Base-by-base conservation (phyloP, 2,888 invertebrate species). In the Megastigmus dorsalis region DNA sequence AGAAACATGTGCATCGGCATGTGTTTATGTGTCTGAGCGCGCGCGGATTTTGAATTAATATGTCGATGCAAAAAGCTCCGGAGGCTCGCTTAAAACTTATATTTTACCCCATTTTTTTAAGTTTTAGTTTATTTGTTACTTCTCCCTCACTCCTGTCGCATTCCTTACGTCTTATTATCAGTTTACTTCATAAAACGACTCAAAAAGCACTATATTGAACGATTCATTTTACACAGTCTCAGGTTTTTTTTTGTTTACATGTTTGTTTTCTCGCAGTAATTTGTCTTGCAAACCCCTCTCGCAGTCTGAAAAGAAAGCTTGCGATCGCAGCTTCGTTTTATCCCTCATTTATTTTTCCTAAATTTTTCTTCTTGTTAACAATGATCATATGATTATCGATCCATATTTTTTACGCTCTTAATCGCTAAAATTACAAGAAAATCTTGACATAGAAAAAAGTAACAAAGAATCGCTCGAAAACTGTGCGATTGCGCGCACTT, bases 201-300 rank as follows among this genome's bases (percentile, higher is more conserved):
- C 28, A 54, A 70, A 59, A 70, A 75, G 54, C 55, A 43, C 59
- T 57, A 62, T 66, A 66, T 60, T 41, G 26, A 70, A 75, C 54
- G 41, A 74, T 74, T 74, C 26, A 45, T 60, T 66, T 60, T 74
- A 70, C 48, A 36, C 74, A 74, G 69, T 74, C 74, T 74, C 69
- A 65, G 41, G 7, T 69, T 50, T 62, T 38, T 69, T 20, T 13
- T 59, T 57, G 20, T 54, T 50, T 60, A n/a, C 18, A 10, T 57
- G 10, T 43, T 41, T 59, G 18, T 62, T 18, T 45, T 4, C 5
- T 36, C 6, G 33, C n/a, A n/a, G n/a, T n/a, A n/a, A n/a, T n/a
- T n/a, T n/a, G n/a, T n/a, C n/a, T n/a, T n/a, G n/a, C 13, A 60
- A 45, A 67, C 10, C 20, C 26, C 36, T 45, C 26, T 45, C 26